These are phyloP conservation scores for Saccostrea echinata DNA, from an alignment of 1,140 invertebrate genomes.

Conservation along the genomic window DNA sequence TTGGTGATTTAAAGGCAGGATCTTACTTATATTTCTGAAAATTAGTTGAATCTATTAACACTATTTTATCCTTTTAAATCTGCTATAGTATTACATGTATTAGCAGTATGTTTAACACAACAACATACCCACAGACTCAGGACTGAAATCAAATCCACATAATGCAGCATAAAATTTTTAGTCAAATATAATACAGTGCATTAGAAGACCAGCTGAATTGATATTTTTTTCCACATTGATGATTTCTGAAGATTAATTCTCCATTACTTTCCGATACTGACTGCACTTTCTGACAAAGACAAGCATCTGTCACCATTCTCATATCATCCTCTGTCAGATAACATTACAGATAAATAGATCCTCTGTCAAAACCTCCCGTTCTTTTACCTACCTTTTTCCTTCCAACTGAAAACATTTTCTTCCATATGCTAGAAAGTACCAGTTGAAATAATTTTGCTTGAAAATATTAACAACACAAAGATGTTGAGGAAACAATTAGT, in stretches of 20 bases:
- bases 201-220: not conserved
- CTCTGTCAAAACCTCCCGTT: not conserved
- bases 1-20: slow-evolving; percentile 4
- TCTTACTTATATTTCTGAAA: not conserved
- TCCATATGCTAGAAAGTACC: not conserved
- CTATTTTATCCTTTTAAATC: not conserved
- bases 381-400: not conserved
- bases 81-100: too few relatives aligned
- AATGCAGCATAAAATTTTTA: not conserved
- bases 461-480: not conserved
- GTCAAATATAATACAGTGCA: not conserved
- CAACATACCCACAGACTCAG: too few relatives aligned
- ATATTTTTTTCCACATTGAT: not conserved
- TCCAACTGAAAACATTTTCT: not conserved
- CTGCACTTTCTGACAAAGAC: not conserved
- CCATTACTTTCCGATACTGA: not conserved
- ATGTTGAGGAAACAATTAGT: not conserved
- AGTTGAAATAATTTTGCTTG: not conserved
- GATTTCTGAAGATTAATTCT: not conserved
- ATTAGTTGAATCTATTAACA: slow-evolving; percentile 9
- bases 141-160: too few relatives aligned
- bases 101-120: too few relatives aligned
- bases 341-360: not conserved
- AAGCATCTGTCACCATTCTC: not conserved
- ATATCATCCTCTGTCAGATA: not conserved